Conservation (phyloP, 2,888 invertebrate genomes). For the Drosophila austrosaltans region DNA sequence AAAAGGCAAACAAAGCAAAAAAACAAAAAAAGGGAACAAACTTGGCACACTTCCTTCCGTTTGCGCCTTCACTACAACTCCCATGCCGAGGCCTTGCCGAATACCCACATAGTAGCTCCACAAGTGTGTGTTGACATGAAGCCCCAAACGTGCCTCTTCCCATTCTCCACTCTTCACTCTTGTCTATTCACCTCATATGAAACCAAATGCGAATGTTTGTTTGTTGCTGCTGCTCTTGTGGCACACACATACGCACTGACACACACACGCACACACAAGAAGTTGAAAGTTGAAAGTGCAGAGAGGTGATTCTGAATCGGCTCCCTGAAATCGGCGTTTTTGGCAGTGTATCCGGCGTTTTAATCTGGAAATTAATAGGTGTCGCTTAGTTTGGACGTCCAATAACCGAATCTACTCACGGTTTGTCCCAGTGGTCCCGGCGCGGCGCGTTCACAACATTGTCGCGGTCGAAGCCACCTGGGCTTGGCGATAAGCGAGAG, state of each 20-base stretch:
- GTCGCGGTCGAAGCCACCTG: no score
- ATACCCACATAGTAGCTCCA: conserved; percentile 6
- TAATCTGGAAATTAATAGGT: no score
- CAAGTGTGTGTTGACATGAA: conserved; percentile 17
- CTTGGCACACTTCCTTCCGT: conserved; percentile 36
- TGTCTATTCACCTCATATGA: conserved; percentile 30
- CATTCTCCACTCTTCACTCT: background rate
- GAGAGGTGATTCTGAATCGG: no score
- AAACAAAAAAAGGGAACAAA: conserved; percentile 28
- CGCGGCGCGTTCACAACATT: no score
- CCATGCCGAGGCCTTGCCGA: background rate
- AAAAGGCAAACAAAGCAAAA: conserved; percentile 34
- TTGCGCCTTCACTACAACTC: background rate
- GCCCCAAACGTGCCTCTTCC: background rate
- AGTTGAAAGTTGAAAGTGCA: no score
- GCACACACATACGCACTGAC: conserved; percentile 21
- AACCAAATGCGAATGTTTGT: conserved; percentile 47
- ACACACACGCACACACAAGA: conserved; percentile 29
- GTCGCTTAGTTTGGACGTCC: no score
- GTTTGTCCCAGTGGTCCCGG: no score
- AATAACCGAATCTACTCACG: no score
- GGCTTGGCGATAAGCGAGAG: no score
- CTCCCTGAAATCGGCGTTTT: no score
- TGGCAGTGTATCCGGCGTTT: no score
- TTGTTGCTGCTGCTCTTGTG: conserved; percentile 28